phyloP scores from a whole-genome alignment of 2,888 invertebrate genomes.

The Lasioglossum villosulum region DNA sequence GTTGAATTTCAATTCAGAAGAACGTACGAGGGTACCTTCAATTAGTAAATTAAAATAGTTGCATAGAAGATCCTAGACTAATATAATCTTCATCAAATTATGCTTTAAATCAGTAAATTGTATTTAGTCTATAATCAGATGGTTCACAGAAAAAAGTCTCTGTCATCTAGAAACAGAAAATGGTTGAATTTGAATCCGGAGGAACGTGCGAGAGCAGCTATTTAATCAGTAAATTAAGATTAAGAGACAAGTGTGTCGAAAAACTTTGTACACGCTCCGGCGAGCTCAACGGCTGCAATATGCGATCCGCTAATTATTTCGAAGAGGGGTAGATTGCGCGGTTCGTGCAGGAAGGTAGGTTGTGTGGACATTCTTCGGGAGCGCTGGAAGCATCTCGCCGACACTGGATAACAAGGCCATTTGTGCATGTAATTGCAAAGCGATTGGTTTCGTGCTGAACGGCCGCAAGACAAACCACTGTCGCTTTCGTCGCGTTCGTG shows the following conservation, averaged over 20 bases:
- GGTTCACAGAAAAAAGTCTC: background rate
- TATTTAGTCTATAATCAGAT: no score
- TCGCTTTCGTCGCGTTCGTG: slow-evolving; percentile 48
- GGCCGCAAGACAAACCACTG: slow-evolving; percentile 39
- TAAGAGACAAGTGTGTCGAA: background rate
- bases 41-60: background rate
- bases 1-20: background rate
- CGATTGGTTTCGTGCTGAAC: slow-evolving; percentile 37
- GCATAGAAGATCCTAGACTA: background rate
- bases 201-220: background rate
- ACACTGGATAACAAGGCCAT: slow-evolving; percentile 40
- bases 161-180: background rate
- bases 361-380: background rate
- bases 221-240: background rate
- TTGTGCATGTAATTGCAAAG: slow-evolving; percentile 42
- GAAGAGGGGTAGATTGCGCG: background rate
- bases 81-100: background rate
- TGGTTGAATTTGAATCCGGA: background rate
- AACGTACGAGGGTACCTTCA: background rate
- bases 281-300: background rate
- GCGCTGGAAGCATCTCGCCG: slow-evolving; percentile 6
- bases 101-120: no score
- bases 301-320: background rate
- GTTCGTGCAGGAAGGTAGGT: background rate
- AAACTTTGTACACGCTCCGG: background rate